Base-by-base conservation (phyloP, 1,140 invertebrate genomes). In the Ridgeia piscesae region DNA sequence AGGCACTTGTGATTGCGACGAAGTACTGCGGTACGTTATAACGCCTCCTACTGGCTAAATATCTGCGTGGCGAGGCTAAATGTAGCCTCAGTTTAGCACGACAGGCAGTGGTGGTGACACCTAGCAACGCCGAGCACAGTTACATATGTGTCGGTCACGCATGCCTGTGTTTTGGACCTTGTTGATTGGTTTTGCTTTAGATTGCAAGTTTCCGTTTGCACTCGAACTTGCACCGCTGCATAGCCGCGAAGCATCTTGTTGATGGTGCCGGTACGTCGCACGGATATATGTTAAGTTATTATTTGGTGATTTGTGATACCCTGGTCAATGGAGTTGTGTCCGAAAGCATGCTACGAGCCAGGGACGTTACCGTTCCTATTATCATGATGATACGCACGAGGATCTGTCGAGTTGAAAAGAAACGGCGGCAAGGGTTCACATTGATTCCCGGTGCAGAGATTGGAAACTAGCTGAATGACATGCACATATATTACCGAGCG, bases 251-350 rank as follows among this genome's bases (percentile, higher is more conserved):
- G 58, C 58, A 77, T 77, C 58, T 77, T 21, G 58, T 77, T 17
- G 2, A 77, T 31, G 58, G 27, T 77, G 27, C 58, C 2, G 2
- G 58, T 77, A 77, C 58, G 27, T 77, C 58, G 27, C 27, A 31
- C 58, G 58, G 58, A 77, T 77, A 77, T 21, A 77, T 77, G 58
- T 77, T 77, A 77, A 77, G 58, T 77, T 77, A 77, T 77, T 77
- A 77, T 77, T 77, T 77, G 58, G 58, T 77, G 58, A 21, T 77
- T 77, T 77, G 58, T 77, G 58, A 77, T 77, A 17, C 58, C 58
- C 27, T 31, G 27, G 58, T 77, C 58, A 31, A 6, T 77, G 27
- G 8, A 31, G 4, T 77, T 77, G 58, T 4, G 58, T 77, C 58
- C 58, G 27, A 9, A 27, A 21, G 17, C 58, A 21, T 17, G 58